Evolutionary conservation across 2,888 invertebrate species (phyloP).

Genomic region (Plagodis pulveraria): DNA sequence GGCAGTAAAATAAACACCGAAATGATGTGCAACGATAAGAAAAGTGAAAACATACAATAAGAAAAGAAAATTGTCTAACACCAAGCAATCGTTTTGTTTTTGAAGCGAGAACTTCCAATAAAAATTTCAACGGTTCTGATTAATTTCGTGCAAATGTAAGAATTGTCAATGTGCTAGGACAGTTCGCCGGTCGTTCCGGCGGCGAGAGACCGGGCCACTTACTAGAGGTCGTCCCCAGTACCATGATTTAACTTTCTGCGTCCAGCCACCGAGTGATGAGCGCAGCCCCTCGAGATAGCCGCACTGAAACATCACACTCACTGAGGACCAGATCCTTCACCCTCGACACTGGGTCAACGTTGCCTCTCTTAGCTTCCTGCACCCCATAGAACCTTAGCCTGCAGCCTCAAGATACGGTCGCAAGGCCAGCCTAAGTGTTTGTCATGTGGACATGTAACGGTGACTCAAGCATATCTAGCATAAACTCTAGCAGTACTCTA

Average conservation of each 20-base stretch:
- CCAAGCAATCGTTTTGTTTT: slow-evolving; percentile 75
- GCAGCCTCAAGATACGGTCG: slow-evolving; percentile 28
- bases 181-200: slow-evolving; percentile 73
- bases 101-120: slow-evolving; percentile 78
- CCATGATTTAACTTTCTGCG: slow-evolving; percentile 98
- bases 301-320: slow-evolving; percentile 90
- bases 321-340: slow-evolving; percentile 74
- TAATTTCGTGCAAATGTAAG: slow-evolving; percentile 79
- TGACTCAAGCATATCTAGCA: slow-evolving; percentile 65
- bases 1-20: slow-evolving; percentile 69
- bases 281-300: slow-evolving; percentile 97
- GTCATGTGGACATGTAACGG: slow-evolving; percentile 60
- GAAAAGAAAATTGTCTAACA: slow-evolving; percentile 68
- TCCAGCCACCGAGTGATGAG: slow-evolving; percentile 97
- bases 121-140: slow-evolving; percentile 54
- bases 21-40: slow-evolving; percentile 78
- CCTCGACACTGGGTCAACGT: slow-evolving; percentile 43
- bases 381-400: slow-evolving; percentile 2
- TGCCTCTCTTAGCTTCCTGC: slow-evolving; percentile 38
- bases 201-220: slow-evolving; percentile 87
- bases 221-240: slow-evolving; percentile 98
- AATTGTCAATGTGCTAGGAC: slow-evolving; percentile 82
- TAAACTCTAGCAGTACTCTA: slow-evolving; percentile 57
- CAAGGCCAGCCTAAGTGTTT: slow-evolving; percentile 49
- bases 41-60: slow-evolving; percentile 73